Base-by-base conservation (phyloP, 2,113 vertebrate genomes). In the Hippolais icterina region DNA sequence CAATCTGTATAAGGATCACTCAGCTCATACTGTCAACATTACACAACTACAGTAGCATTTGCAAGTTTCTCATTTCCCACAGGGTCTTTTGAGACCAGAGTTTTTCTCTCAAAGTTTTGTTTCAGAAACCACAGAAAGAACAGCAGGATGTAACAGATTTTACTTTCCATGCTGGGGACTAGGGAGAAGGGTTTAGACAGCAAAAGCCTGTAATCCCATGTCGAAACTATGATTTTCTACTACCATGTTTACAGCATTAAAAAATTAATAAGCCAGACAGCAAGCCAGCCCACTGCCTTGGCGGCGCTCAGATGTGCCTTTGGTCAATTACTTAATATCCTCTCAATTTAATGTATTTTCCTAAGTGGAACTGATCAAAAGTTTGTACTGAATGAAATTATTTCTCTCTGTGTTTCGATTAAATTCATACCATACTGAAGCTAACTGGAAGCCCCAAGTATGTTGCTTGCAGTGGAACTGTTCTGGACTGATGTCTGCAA, bases 71-170 rank as follows among this genome's bases (percentile, higher is more conserved):
- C 37, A 14, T 97, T 98, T 97, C 96, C 96, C 98, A 97, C 96
- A 97, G 77, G 95, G 96, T 95, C 96, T 97, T 96, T 87, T 88
- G 96, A 97, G 96, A 95, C 90, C 81, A 94, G 92, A 93, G 79
- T 89, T 97, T 97, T 97, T 96, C 97, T 98, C 97, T 91, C 95
- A 94, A 97, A 98, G 95, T 86, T 92, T 95, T 94, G 88, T 95
- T 97, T 96, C 84, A 95, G 80, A 98, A 98, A 98, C 97, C 97
- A 98, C 97, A 98, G 95, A 97, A 98, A 95, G 91, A 97, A 95
- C 96, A 97, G 94, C 97, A 97, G 96, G 95, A 96, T 96, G 64
- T 96, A 96, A 94, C 84, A 93, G 89, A 96, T 97, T 97, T 97
- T 93, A 94, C 94, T 97, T 97, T 96, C 87, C 86, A 49, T 91